Conservation (phyloP, 2,113 vertebrate species). For the Myxocyprinus asiaticus region DNA sequence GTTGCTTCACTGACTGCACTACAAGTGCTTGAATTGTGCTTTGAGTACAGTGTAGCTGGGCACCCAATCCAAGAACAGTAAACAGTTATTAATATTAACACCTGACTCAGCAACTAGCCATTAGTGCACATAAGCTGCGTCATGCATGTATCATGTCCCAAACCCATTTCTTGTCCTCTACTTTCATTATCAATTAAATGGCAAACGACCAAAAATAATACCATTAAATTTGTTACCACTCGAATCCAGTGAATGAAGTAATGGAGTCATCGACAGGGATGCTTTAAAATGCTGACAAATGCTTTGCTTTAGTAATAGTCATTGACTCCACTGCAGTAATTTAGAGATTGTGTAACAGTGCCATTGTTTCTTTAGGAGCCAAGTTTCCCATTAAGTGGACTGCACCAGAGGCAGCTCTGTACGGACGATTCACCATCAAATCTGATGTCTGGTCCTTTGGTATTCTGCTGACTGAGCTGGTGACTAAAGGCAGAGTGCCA, state of each 20-base stretch:
- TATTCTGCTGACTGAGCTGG: conserved; percentile 94
- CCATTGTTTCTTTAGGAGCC: conserved; percentile 78
- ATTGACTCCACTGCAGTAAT: background rate
- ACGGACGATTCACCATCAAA: conserved; percentile 97
- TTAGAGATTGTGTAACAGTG: conserved; percentile 8
- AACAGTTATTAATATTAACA: too few relatives aligned
- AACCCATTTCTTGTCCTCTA: background rate
- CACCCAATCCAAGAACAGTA: too few relatives aligned
- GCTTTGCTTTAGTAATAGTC: conserved; percentile 6
- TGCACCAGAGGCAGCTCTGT: conserved; percentile 94
- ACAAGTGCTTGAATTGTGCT: background rate
- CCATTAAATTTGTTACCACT: background rate
- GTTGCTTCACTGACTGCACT: background rate
- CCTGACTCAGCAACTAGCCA: too few relatives aligned
- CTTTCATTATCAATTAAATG: background rate
- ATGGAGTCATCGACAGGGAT: background rate
- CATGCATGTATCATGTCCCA: too few relatives aligned
- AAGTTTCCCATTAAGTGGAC: conserved; percentile 99
- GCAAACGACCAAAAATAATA: background rate
- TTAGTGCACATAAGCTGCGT: too few relatives aligned
- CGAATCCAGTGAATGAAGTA: background rate
- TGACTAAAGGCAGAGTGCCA: conserved; percentile 96
- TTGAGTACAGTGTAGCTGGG: too few relatives aligned
- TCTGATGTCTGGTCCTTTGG: conserved; percentile 98
- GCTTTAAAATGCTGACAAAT: conserved; percentile 31